A percentile compares a stretch with the other conserved stretches of the same genome.
Evolutionary conservation across 92 coral and sea anemone species (phyloP).

Genomic region (Porites lobata): DNA sequence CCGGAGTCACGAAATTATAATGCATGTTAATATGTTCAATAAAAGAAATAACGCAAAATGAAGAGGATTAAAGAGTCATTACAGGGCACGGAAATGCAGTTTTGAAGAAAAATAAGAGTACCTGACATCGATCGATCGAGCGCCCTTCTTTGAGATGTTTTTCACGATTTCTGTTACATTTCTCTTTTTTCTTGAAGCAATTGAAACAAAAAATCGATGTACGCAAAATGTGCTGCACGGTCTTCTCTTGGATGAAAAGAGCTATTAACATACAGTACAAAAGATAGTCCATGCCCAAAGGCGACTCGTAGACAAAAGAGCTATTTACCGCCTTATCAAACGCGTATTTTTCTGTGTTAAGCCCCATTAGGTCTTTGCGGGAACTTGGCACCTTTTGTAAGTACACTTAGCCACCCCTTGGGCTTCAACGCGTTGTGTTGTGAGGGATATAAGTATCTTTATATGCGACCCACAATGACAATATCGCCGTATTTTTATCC

Average conservation of each 20-base stretch:
- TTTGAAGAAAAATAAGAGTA: not conserved
- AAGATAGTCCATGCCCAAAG: not conserved
- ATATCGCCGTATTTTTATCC: conserved; percentile 31
- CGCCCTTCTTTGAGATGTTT: not conserved
- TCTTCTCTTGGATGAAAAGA: not conserved
- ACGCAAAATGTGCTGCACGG: not conserved
- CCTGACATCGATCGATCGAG: too few relatives aligned
- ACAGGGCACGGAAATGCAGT: not conserved
- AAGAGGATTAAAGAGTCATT: not conserved
- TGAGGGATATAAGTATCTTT: conserved; percentile 26
- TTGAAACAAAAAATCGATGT: not conserved
- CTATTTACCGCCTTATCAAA: conserved; percentile 14
- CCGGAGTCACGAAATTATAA: not conserved
- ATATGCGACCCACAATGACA: conserved; percentile 26
- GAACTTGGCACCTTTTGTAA: conserved; percentile 29
- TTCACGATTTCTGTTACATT: not conserved
- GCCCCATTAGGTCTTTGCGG: conserved; percentile 51
- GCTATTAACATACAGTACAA: conserved; percentile 15
- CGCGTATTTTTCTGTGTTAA: conserved; percentile 7
- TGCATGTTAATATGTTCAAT: not conserved
- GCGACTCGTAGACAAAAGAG: conserved; percentile 29
- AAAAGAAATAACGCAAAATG: not conserved
- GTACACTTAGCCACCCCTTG: conserved; percentile 17
- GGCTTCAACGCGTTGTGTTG: conserved; percentile 16
- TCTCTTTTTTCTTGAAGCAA: not conserved